phyloP scores from a whole-genome alignment of 2,113 vertebrate genomes.

The Boulengerochromis microlepis region DNA sequence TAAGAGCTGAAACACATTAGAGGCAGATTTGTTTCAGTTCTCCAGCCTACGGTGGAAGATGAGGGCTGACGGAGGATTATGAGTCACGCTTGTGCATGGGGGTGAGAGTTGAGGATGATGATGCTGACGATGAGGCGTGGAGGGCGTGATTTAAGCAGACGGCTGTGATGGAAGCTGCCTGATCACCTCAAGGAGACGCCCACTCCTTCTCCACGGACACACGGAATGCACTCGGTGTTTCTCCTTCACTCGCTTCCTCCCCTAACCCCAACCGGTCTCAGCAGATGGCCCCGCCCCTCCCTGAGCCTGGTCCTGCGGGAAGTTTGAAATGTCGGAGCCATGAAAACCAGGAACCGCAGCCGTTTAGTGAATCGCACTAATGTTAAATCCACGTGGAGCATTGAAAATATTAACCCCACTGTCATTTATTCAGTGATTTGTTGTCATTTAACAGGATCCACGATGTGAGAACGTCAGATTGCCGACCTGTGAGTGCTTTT shows the following conservation, averaged over 20 bases:
- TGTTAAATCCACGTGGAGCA: not conserved
- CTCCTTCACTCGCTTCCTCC: not conserved
- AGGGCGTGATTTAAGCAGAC: not conserved
- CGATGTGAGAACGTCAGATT: not conserved
- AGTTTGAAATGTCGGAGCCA: not conserved
- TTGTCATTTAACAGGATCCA: not conserved
- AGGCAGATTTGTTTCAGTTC: not conserved
- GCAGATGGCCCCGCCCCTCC: not conserved
- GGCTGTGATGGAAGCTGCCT: not conserved
- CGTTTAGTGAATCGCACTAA: not conserved
- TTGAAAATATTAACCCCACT: accelerated
- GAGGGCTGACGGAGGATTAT: not conserved
- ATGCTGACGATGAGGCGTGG: not conserved
- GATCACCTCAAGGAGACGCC: not conserved
- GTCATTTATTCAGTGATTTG: not conserved
- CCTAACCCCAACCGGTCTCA: not conserved
- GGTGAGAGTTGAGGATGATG: not conserved
- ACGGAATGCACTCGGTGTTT: not conserved
- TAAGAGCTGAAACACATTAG: not conserved
- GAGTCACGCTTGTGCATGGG: not conserved
- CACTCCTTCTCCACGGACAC: not conserved
- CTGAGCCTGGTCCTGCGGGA: not conserved
- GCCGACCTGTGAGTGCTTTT: not conserved
- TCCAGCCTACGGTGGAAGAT: not conserved
- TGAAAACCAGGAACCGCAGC: not conserved